Base-by-base conservation (phyloP, 2,113 vertebrate genomes). In the Alligator mississippiensis region DNA sequence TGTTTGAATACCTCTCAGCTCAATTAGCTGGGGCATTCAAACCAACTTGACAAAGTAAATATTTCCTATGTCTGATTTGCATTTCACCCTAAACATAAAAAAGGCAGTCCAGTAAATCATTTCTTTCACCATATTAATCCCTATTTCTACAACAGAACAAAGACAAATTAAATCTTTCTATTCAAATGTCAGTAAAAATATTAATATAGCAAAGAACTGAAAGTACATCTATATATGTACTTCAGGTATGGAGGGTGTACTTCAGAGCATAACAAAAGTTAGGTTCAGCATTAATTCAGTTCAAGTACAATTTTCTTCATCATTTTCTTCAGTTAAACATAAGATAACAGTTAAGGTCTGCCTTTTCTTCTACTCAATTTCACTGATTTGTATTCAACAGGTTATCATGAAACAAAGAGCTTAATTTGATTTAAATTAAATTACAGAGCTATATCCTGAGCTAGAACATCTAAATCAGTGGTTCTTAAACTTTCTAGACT, bases 101-200 rank as follows among this genome's bases (percentile, higher is more conserved):
- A 70, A 81, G 19, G 27, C 22, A 87, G 16, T 4, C 57, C 59
- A 34, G n/a, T 81, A 74, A 85, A 85, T n/a, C 68, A 75, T 15
- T 58, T 79, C 63, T 85, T 54, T 28, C 58, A 58, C 2, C 28
- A 55, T 16, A 21, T 1, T 62, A 6, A 78, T 88, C 82, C 22
- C 47, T 47, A 47, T 79, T 80, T 82, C 27, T 30, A 24, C 38
- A 62, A 38, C 54, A 91, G 15, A 82, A 24, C 4, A 3, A 8
- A 68, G 13, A 34, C n/a, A 90, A 84, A 88, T n/a, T 64, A 84
- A 91, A 34, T 58, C 70, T 81, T 74, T 47, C 27, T 61, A 82
- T 24, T 58, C 66, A 64, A 91, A 79, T 19, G 84, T 12, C 22
- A 34, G 25, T 8, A 88, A 77, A 79, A 60, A 34, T 47, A n/a